Evolutionary conservation across 1,140 invertebrate genomes (phyloP).

Genomic region (Rhagoletis pomonella): DNA sequence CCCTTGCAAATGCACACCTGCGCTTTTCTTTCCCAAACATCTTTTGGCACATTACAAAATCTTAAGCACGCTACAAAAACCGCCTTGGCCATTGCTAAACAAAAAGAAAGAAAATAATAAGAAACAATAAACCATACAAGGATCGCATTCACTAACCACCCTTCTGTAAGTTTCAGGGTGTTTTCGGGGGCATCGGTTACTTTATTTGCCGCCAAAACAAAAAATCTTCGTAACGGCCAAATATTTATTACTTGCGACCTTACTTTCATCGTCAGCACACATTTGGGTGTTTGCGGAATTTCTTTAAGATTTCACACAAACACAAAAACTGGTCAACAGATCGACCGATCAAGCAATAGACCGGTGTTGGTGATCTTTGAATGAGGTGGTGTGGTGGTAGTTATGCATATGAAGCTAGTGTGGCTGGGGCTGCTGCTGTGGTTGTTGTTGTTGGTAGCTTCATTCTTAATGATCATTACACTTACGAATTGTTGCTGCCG

Average conservation of each 20-base stretch:
- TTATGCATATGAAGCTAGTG: too few species aligned
- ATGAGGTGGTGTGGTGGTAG: slow-evolving; percentile 1
- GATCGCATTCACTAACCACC: not conserved
- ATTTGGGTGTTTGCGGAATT: slow-evolving; percentile 36
- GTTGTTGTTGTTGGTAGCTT: not conserved
- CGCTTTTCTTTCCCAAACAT: slow-evolving; percentile 10
- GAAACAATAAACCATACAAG: not conserved
- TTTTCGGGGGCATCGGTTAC: slow-evolving; percentile 18
- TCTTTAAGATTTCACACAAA: slow-evolving; percentile 16
- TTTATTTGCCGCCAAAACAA: slow-evolving; percentile 45
- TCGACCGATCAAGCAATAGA: not conserved
- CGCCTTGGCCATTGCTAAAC: not conserved
- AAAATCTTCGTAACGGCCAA: slow-evolving; percentile 48
- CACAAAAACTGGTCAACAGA: not conserved
- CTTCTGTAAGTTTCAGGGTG: not conserved
- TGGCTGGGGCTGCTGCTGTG: not conserved
- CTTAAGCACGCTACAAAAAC: slow-evolving; percentile 25
- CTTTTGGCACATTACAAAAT: slow-evolving; percentile 24
- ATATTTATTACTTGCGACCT: not conserved
- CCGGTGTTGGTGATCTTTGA: not conserved
- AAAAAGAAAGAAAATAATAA: too few species aligned
- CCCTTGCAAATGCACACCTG: not conserved
- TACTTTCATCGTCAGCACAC: slow-evolving; percentile 6
- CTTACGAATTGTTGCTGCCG: too few species aligned
- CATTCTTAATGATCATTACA: slow-evolving; percentile 5